Conservation (phyloP, 2,113 vertebrate genomes). For the Etheostoma spectabile region DNA sequence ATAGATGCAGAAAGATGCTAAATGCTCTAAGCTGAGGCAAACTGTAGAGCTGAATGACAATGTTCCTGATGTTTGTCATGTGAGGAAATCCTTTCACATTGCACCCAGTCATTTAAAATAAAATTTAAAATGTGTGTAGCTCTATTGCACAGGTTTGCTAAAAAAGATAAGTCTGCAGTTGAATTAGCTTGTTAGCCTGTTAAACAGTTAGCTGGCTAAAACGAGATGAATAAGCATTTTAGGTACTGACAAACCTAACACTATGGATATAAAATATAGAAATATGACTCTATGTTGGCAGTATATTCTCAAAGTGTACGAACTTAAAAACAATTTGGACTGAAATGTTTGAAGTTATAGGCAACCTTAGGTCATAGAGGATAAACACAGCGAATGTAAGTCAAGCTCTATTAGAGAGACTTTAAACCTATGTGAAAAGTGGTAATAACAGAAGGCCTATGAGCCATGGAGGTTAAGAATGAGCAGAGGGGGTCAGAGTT, state of each 20-base stretch:
- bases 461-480: slow-evolving; percentile 67
- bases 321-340: no score
- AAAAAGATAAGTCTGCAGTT: not conserved
- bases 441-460: slow-evolving; percentile 61
- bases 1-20: not conserved
- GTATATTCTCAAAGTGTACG: not conserved
- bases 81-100: not conserved
- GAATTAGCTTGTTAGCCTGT: not conserved
- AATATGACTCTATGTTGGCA: not conserved
- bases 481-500: slow-evolving; percentile 68
- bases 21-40: not conserved
- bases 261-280: not conserved
- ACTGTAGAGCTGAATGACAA: not conserved
- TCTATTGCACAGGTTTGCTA: not conserved
- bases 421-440: slow-evolving; percentile 47
- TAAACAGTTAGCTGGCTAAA: not conserved
- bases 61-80: not conserved
- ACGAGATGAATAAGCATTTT: not conserved
- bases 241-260: not conserved
- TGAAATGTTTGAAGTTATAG: not conserved
- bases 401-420: slow-evolving; percentile 11
- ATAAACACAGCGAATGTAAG: slow-evolving; percentile 3
- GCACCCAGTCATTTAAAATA: not conserved
- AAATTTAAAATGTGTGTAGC: not conserved
- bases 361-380: not conserved